Conservation (phyloP, 2,888 invertebrate species). For the Eurytoma adleriae region DNA sequence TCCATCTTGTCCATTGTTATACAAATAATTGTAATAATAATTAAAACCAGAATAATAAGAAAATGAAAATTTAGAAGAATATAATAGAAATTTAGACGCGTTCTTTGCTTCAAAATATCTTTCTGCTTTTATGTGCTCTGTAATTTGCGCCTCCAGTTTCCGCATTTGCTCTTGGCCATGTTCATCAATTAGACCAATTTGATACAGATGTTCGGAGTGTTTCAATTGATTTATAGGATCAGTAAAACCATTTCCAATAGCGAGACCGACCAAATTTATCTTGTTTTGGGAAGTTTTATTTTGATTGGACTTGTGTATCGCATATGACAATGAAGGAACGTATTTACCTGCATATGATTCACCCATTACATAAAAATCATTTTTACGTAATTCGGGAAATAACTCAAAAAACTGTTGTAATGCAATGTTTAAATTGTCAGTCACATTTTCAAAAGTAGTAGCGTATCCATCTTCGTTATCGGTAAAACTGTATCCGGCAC, state of each 20-base stretch:
- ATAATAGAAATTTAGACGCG: too few relatives aligned
- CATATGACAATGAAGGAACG: conserved; percentile 86
- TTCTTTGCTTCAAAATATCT: too few relatives aligned
- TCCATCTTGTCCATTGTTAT: too few relatives aligned
- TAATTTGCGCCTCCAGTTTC: conserved; percentile 9
- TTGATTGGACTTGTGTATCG: conserved; percentile 84
- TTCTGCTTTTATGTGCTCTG: too few relatives aligned
- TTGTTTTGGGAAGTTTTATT: conserved; percentile 79
- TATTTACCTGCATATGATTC: conserved; percentile 91
- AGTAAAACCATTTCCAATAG: conserved; percentile 86
- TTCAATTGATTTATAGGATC: conserved; percentile 85
- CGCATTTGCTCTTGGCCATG: not conserved
- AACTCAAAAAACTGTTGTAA: conserved; percentile 89
- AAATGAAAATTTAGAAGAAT: too few relatives aligned
- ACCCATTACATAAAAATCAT: conserved; percentile 89
- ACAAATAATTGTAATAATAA: too few relatives aligned
- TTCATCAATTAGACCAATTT: conserved; percentile 80
- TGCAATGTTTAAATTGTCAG: conserved; percentile 86
- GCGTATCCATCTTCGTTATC: conserved; percentile 86
- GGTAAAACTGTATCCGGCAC: conserved; percentile 94
- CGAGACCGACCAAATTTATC: conserved; percentile 85
- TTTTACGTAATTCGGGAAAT: conserved; percentile 84
- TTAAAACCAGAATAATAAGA: too few relatives aligned
- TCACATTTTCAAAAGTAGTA: too few relatives aligned
- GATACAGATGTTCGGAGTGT: conserved; percentile 87